Evolutionary conservation across 2,888 invertebrate genomes (phyloP).

Genomic region (Malachius bipustulatus): DNA sequence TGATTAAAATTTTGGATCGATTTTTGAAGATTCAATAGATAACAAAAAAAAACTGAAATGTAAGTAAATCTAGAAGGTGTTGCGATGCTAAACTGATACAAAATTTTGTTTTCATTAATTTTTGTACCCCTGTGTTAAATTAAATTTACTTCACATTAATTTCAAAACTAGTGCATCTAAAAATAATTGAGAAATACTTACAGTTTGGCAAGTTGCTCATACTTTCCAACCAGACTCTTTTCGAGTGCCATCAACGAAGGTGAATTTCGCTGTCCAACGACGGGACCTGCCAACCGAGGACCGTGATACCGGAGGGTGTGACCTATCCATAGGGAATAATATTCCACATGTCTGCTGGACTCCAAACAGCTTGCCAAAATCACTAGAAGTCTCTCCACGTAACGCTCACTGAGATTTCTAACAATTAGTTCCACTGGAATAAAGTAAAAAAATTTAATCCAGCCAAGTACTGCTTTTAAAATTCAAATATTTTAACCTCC

Average conservation of each 20-base stretch:
- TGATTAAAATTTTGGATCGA: too few species aligned
- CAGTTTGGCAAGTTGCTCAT: conserved; percentile 75
- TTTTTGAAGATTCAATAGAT: conserved; percentile 9
- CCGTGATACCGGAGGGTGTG: conserved; percentile 55
- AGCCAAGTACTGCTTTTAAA: too few species aligned
- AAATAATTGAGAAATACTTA: conserved; percentile 42
- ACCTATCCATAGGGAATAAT: conserved; percentile 73
- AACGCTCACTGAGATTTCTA: conserved; percentile 56
- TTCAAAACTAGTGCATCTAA: too few species aligned
- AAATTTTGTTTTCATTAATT: too few species aligned
- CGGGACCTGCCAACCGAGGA: conserved; percentile 36
- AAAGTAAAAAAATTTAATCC: conserved; percentile 15
- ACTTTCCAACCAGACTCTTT: conserved; percentile 65
- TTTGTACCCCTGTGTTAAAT: too few species aligned
- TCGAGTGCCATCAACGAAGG: conserved; percentile 61
- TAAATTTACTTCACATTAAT: too few species aligned
- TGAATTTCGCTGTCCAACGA: too few species aligned
- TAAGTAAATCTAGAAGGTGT: too few species aligned
- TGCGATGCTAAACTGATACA: too few species aligned
- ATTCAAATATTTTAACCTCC: conserved; percentile 4
- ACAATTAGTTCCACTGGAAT: conserved; percentile 65
- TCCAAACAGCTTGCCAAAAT: conserved; percentile 64
- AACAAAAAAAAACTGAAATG: too few species aligned
- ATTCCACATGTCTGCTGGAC: conserved; percentile 72
- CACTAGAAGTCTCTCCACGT: conserved; percentile 59